Conservation (phyloP, 2,888 invertebrate genomes). For the Scelioninae gen. 1 region DNA sequence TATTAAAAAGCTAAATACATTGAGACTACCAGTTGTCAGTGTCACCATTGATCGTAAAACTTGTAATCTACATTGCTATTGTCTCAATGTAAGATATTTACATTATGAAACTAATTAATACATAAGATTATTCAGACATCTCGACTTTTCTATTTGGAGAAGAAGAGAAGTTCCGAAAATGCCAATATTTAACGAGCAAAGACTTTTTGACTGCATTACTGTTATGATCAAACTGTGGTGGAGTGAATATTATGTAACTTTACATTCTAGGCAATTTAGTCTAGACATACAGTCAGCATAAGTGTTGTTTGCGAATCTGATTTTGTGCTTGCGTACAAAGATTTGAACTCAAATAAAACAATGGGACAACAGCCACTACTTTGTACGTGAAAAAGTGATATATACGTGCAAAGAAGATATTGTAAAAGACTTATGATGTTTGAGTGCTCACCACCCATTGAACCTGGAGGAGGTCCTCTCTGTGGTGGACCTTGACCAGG, state of each 20-base stretch:
- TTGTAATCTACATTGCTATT: too few species aligned
- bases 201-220: conserved; percentile 66
- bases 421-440: conserved; percentile 43
- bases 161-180: background rate
- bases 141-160: conserved; percentile 57
- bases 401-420: conserved; percentile 50
- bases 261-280: too few species aligned
- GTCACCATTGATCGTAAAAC: too few species aligned
- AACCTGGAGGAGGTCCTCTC: conserved; percentile 86
- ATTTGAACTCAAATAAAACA: conserved; percentile 13
- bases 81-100: too few species aligned
- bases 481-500: conserved; percentile 89
- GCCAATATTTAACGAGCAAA: background rate
- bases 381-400: conserved; percentile 19
- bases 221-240: conserved; percentile 70
- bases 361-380: too few species aligned
- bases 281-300: too few species aligned
- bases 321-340: too few species aligned
- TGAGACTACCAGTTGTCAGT: too few species aligned
- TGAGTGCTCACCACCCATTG: conserved; percentile 81
- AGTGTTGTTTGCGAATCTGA: too few species aligned
- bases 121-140: conserved; percentile 43
- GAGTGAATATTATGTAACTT: too few species aligned
- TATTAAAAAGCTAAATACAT: too few species aligned
- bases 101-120: background rate